Conservation (phyloP, 2,888 invertebrate genomes). For the Phengaris alcon region DNA sequence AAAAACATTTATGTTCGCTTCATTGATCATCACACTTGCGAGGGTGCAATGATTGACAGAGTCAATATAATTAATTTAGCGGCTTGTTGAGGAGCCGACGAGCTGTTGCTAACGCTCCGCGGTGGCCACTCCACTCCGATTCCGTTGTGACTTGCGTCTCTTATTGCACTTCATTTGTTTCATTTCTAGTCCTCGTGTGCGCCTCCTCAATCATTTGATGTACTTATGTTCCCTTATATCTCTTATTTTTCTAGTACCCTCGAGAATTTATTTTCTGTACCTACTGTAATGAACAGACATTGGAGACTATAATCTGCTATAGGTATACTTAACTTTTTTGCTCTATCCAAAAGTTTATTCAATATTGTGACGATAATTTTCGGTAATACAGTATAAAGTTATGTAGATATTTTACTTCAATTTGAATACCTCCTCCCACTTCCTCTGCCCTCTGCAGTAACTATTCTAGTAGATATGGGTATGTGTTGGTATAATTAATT, state of each 20-base stretch:
- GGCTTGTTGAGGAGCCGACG: constrained; percentile 76
- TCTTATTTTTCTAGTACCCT: constrained; percentile 12
- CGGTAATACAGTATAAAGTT: too few relatives aligned
- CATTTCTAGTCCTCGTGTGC: constrained; percentile 47
- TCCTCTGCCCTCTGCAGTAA: too few relatives aligned
- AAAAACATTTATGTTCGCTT: constrained; percentile 34
- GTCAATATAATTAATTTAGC: constrained; percentile 76
- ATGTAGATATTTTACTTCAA: too few relatives aligned
- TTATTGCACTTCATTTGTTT: constrained; percentile 66
- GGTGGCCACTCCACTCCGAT: constrained; percentile 55
- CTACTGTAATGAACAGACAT: not conserved
- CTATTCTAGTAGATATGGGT: too few relatives aligned
- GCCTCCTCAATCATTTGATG: constrained; percentile 13
- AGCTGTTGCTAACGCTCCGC: constrained; percentile 59
- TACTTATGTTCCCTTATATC: constrained; percentile 10
- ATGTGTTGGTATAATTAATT: not conserved
- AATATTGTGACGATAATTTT: too few relatives aligned
- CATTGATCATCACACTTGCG: constrained; percentile 36
- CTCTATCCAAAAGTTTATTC: not conserved
- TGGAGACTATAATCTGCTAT: not conserved
- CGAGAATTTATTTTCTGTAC: not conserved
- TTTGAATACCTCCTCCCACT: too few relatives aligned
- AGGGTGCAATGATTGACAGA: constrained; percentile 78
- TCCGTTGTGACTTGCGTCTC: constrained; percentile 50
- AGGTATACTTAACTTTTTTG: not conserved